A percentile compares a stretch with the other conserved stretches of the same genome.
Evolutionary conservation across 2,797 vertebrate species (phyloP).

Genomic region (Phataginus tricuspis): DNA sequence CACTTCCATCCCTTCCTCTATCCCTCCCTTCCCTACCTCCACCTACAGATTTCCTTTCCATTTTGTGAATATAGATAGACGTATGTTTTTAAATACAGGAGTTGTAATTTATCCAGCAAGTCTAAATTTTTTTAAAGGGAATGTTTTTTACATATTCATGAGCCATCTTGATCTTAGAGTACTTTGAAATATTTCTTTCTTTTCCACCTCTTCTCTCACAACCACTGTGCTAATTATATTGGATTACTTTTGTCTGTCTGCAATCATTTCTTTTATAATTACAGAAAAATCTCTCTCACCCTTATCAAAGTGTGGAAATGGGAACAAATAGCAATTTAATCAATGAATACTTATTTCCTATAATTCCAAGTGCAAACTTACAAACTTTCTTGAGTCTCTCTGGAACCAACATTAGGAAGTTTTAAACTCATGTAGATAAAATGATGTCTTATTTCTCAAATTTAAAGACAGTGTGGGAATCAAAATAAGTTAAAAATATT

Average conservation of each 20-base stretch:
- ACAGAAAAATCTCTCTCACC: neutral
- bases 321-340: neutral
- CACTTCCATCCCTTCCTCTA: rapidly evolving
- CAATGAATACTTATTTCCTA: neutral
- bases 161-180: neutral
- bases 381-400: neutral
- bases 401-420: neutral
- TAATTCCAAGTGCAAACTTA: neutral
- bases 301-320: neutral
- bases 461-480: neutral
- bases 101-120: neutral
- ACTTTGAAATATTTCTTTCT: neutral
- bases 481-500: neutral
- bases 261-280: neutral
- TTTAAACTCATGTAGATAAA: neutral
- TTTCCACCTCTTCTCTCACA: neutral
- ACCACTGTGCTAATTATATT: neutral
- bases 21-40: too few relatives aligned
- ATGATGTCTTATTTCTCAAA: neutral
- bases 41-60: neutral
- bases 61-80: neutral
- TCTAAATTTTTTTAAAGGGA: neutral
- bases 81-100: neutral
- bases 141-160: neutral
- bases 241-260: neutral